These are phyloP conservation scores for Craniophora ligustri DNA, from an alignment of 2,888 invertebrate genomes.

Conservation along the genomic window DNA sequence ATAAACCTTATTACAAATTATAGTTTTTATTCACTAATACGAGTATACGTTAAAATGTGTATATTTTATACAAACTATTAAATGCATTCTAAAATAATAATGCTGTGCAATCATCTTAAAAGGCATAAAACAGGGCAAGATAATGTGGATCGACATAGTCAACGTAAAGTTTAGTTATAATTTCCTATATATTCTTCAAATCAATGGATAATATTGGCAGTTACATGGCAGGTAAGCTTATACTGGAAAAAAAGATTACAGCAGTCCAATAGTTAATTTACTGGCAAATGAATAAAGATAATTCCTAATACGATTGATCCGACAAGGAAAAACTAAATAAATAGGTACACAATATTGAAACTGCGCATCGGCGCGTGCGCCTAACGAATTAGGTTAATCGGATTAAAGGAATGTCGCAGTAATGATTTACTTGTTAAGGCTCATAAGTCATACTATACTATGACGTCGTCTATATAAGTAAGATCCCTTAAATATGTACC, in stretches of 20 bases:
- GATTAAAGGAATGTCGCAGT: not conserved
- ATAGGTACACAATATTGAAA: too few species aligned
- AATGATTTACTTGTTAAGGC: not conserved
- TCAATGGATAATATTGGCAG: slow-evolving; percentile 47
- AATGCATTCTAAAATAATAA: slow-evolving; percentile 60
- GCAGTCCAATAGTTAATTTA: slow-evolving; percentile 14
- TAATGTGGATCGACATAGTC: slow-evolving; percentile 60
- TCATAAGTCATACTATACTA: not conserved
- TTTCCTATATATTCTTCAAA: slow-evolving; percentile 6
- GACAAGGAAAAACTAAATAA: too few species aligned
- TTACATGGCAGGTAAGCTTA: slow-evolving; percentile 49
- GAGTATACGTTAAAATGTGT: slow-evolving; percentile 49
- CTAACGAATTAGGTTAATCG: too few species aligned
- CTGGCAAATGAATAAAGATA: too few species aligned
- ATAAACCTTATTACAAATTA: slow-evolving; percentile 1
- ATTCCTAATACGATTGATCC: too few species aligned
- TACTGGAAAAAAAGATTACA: slow-evolving; percentile 15
- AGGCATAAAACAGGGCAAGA: slow-evolving; percentile 65
- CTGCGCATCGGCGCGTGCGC: too few species aligned
- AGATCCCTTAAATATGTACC: slow-evolving; percentile 9
- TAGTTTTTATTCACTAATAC: slow-evolving; percentile 43
- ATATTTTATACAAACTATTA: slow-evolving; percentile 62
- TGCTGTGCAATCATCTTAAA: slow-evolving; percentile 50
- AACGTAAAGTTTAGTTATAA: slow-evolving; percentile 4
- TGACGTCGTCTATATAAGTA: slow-evolving; percentile 21